phyloP scores from a whole-genome alignment of 2,113 vertebrate species.

The Gasterosteus nipponicus region DNA sequence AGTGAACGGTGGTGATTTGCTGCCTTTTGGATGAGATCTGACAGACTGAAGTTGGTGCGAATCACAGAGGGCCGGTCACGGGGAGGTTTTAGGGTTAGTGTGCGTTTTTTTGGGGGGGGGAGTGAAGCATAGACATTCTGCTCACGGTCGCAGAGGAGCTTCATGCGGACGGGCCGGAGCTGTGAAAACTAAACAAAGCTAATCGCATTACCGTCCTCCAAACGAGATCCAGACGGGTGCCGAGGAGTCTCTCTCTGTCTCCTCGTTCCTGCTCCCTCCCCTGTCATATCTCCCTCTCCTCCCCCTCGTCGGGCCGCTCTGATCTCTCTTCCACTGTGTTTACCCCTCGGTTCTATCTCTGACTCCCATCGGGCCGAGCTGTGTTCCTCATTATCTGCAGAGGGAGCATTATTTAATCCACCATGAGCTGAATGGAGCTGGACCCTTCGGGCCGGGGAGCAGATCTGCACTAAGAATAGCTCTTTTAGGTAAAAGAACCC shows the following conservation, averaged over 20 bases:
- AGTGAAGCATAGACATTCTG: background rate
- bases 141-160: constrained; percentile 37
- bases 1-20: background rate
- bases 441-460: constrained; percentile 13
- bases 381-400: constrained; percentile 62
- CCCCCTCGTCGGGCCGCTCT: no score
- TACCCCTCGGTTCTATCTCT: constrained; percentile 47
- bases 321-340: constrained; percentile 34
- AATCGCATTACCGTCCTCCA: constrained; percentile 83
- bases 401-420: constrained; percentile 41
- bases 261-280: constrained; percentile 9
- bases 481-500: background rate
- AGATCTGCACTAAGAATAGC: background rate
- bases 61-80: background rate
- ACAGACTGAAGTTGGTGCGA: background rate
- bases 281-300: background rate
- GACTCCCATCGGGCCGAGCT: constrained; percentile 43
- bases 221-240: constrained; percentile 80
- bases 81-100: background rate
- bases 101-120: background rate
- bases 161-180: constrained; percentile 74
- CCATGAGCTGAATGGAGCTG: constrained; percentile 12
- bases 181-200: constrained; percentile 85
- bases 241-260: constrained; percentile 34
- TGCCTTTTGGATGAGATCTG: background rate